Percentiles rank a stretch among this genome's conserved stretches.
phyloP scores from a whole-genome alignment of 2,113 vertebrate genomes.

The Nibea coibor region DNA sequence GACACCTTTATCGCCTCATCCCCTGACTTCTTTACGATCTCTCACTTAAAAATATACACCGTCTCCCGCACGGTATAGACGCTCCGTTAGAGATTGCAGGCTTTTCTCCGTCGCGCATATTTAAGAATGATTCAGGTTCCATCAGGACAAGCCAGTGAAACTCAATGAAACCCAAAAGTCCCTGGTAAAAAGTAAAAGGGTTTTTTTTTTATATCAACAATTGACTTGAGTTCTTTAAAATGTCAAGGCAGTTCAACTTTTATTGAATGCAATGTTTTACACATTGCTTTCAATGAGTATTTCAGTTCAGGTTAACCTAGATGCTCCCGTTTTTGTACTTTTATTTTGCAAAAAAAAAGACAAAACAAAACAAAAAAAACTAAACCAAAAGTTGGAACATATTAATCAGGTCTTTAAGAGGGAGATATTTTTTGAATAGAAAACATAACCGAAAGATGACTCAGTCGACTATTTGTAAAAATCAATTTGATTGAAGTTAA shows the following conservation, averaged over 20 bases:
- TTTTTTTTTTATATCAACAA: constrained; percentile 33
- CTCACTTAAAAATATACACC: constrained; percentile 17
- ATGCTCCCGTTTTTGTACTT: constrained; percentile 45
- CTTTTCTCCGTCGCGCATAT: constrained; percentile 7
- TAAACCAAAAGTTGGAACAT: constrained; percentile 13
- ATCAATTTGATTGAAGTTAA: background rate
- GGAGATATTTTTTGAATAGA: background rate
- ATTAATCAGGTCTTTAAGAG: background rate
- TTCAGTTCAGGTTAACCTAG: constrained; percentile 18
- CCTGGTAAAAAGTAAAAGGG: background rate
- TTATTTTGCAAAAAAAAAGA: constrained; percentile 16
- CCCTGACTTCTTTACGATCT: constrained; percentile 18
- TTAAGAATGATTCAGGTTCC: constrained; percentile 8
- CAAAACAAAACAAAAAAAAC: no score
- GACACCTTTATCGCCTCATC: constrained; percentile 27
- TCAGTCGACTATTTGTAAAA: background rate
- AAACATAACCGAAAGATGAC: background rate
- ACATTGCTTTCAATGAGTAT: constrained; percentile 34
- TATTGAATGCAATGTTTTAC: constrained; percentile 58
- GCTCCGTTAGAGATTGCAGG: background rate
- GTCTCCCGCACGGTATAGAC: background rate
- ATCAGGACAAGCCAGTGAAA: background rate
- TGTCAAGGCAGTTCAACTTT: constrained; percentile 62
- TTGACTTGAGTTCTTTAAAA: constrained; percentile 60
- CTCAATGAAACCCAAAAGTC: constrained; percentile 29